Conservation (phyloP, 2,797 vertebrate genomes). For the Macropus fuliginosus region DNA sequence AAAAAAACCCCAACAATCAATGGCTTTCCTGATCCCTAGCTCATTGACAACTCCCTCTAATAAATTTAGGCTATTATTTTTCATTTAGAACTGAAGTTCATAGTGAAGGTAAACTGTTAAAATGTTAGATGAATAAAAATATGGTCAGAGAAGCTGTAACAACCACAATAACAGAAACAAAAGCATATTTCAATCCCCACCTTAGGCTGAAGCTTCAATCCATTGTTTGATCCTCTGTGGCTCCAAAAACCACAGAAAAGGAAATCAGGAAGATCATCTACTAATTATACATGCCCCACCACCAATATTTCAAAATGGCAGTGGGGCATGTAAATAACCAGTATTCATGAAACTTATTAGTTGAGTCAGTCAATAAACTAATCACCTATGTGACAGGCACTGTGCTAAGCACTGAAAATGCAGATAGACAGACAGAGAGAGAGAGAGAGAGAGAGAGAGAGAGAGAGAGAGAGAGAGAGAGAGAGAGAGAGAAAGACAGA, state of each 20-base stretch:
- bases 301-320: not conserved
- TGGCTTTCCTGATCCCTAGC: not conserved
- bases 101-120: not conserved
- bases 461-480: too few species aligned
- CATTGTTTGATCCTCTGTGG: not conserved
- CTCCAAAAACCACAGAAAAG: not conserved
- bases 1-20: not conserved
- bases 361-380: not conserved
- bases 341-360: not conserved
- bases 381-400: not conserved
- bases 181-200: not conserved
- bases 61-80: not conserved
- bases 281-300: not conserved
- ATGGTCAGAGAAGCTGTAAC: not conserved
- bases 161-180: not conserved
- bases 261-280: not conserved
- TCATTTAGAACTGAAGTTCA: not conserved
- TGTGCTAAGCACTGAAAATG: not conserved
- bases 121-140: not conserved
- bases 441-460: too few species aligned
- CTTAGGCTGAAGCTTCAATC: not conserved
- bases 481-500: too few species aligned
- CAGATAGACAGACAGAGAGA: too few species aligned
- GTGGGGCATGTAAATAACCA: not conserved
- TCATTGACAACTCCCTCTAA: not conserved